Base-by-base conservation (phyloP, 2,888 invertebrate species). In the Brachyptera putata region DNA sequence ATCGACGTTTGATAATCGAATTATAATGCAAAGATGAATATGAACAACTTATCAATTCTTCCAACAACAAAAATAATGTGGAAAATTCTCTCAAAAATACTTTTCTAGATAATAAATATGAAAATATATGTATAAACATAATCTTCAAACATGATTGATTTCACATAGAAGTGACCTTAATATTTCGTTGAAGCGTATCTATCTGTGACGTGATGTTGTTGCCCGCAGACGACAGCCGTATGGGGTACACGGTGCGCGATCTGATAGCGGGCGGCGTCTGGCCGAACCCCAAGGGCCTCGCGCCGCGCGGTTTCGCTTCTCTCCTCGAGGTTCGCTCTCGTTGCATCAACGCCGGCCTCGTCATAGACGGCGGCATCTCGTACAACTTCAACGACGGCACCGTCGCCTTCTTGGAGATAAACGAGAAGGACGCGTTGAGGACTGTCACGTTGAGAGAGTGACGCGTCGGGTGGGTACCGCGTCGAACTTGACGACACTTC, bases 331-430 rank as follows among this genome's bases (percentile, higher is more conserved):
- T 97, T 24, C 84, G 85, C 70, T 97, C 96, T 1, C 86, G 91
- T 63, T 98, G 98, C 77, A 86, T 86, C 69, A 92, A 95, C 75
- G 95, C 91, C 13, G 89, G 89, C 71, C 77, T 99, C 16, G 97
- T 98, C 0, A 85, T 99, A 21, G 99, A 99, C 74, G 98, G 99
- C 24, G 93, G 95, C 64, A 86, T 95, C 14, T 91, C 92, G 0
- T 93, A 92, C 71, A 85, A 87, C 0, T 99, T 98, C 75, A 97
- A 96, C 75, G 93, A 95, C 71, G 98, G 98, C 1, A 88, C 95
- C 0, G 83, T 87, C 65, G 96, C 91, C 0, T 73, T 86, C 7
- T 75, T 99, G 13, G 91, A 95, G 75, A 85, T 91, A 25, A 79
- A 85, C 66, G 90, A 91, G 0, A 89, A 93, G 71, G 96, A 98